These are phyloP conservation scores for Dysmachus trigonus DNA, from an alignment of 2,888 invertebrate genomes.

Conservation along the genomic window DNA sequence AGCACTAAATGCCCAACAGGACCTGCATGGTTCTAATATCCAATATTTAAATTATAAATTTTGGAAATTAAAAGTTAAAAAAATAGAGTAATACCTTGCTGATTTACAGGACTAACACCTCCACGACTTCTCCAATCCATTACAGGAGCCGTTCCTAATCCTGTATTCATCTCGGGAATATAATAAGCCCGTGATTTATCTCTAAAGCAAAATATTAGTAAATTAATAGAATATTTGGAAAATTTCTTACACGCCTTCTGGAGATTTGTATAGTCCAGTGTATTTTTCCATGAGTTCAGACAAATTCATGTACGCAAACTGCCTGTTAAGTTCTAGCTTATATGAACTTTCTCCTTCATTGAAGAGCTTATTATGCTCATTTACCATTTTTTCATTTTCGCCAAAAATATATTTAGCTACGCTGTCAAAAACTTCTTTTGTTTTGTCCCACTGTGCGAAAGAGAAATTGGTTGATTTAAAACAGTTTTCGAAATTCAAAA, in stretches of 20 bases:
- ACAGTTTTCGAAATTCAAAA: not conserved
- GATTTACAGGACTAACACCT: not conserved
- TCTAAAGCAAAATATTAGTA: not conserved
- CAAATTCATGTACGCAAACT: not conserved
- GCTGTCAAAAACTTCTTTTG: not conserved
- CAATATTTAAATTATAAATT: not conserved
- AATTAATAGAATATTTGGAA: not conserved
- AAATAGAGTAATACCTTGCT: not conserved
- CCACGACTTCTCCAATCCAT: not conserved
- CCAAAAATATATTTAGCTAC: not conserved
- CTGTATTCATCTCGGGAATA: not conserved
- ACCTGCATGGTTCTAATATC: not conserved
- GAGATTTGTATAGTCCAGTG: not conserved
- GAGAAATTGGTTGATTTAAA: not conserved
- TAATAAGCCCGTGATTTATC: not conserved
- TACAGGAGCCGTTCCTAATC: not conserved
- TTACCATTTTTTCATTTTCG: not conserved
- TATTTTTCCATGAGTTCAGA: not conserved
- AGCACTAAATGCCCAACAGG: not conserved
- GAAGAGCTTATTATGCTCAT: not conserved
- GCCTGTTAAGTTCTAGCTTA: not conserved
- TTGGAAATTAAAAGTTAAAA: not conserved
- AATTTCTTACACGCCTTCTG: not conserved
- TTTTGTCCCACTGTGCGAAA: not conserved
- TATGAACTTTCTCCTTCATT: not conserved